These are phyloP conservation scores for Platygyra sinensis DNA, from an alignment of 64 coral and sea anemone species.

Conservation along the genomic window DNA sequence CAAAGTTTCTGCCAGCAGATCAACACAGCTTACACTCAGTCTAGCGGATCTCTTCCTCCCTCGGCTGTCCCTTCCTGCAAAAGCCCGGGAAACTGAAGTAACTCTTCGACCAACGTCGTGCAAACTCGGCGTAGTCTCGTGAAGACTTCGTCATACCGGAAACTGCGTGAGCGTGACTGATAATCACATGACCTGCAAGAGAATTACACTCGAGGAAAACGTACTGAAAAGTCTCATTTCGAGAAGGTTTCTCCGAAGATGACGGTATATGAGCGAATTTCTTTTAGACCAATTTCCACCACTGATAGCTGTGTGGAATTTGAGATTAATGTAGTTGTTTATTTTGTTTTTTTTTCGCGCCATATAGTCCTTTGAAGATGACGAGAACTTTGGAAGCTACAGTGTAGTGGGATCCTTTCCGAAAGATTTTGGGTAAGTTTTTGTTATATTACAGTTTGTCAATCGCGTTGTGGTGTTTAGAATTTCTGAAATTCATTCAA, in stretches of 20 bases:
- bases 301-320: background rate
- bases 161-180: conserved; percentile 37
- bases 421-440: conserved; percentile 94
- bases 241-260: background rate
- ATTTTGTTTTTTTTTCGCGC: background rate
- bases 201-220: background rate
- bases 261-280: background rate
- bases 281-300: background rate
- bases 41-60: too few relatives aligned
- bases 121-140: background rate
- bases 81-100: background rate
- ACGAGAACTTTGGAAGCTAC: conserved; percentile 99
- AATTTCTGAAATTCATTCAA: too few relatives aligned
- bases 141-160: background rate
- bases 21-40: too few relatives aligned
- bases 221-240: too few relatives aligned
- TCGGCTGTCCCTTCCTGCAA: too few relatives aligned
- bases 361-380: conserved; percentile 87
- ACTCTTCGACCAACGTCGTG: background rate
- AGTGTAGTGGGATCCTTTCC: conserved; percentile 97
- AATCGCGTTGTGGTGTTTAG: background rate
- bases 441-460: background rate
- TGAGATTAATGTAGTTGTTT: background rate
- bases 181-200: conserved; percentile 23
- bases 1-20: too few relatives aligned